phyloP scores from a whole-genome alignment of 2,888 invertebrate species.

The Oscheius myriophilus region DNA sequence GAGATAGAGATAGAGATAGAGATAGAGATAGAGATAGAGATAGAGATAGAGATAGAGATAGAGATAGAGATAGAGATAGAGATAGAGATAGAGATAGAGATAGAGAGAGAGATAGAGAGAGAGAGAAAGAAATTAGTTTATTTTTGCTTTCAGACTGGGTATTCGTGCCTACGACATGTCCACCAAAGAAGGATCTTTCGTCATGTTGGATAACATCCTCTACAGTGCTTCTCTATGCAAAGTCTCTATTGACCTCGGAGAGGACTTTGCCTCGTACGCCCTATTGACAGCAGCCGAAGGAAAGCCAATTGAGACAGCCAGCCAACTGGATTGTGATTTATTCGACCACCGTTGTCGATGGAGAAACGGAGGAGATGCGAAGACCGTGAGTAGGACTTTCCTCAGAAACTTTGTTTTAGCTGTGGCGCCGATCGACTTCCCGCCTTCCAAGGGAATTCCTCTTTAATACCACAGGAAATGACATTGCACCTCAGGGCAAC shows the following conservation, averaged over 20 bases:
- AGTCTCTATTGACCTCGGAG: conserved; percentile 67
- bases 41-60: too few relatives aligned
- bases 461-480: conserved; percentile 65
- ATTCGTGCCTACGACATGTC: conserved; percentile 67
- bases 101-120: too few relatives aligned
- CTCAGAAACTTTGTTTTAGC: conserved; percentile 37
- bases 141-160: conserved; percentile 36
- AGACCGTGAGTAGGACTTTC: conserved; percentile 32
- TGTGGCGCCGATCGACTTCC: conserved; percentile 57
- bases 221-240: conserved; percentile 67
- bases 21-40: too few relatives aligned
- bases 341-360: conserved; percentile 66
- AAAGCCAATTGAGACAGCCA: conserved; percentile 48
- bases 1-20: too few relatives aligned
- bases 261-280: conserved; percentile 54
- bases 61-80: too few relatives aligned
- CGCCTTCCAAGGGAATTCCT: conserved; percentile 54
- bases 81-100: too few relatives aligned
- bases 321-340: conserved; percentile 57
- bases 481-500: conserved; percentile 55
- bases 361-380: conserved; percentile 62
- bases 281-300: conserved; percentile 63
- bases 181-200: conserved; percentile 66
- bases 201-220: conserved; percentile 68
- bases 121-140: neutral